Conservation (phyloP, 2,888 invertebrate genomes). For the Apamea epomidion region DNA sequence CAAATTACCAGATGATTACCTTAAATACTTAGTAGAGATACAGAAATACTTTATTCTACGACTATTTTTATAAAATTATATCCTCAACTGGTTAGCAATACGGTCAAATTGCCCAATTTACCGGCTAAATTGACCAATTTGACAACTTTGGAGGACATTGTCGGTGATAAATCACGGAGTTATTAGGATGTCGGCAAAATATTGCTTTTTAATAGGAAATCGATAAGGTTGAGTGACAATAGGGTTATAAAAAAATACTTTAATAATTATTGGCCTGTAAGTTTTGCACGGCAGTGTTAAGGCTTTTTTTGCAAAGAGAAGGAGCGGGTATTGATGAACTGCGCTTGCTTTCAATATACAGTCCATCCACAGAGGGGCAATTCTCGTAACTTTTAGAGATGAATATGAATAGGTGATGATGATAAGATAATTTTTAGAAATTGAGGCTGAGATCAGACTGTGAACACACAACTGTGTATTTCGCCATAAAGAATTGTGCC, state of each 20-base stretch:
- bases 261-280: not conserved
- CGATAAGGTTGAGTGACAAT: constrained; percentile 55
- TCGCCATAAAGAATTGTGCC: too few species aligned
- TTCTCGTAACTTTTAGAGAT: too few species aligned
- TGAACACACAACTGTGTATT: too few species aligned
- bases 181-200: constrained; percentile 74
- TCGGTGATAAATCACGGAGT: constrained; percentile 79
- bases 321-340: not conserved
- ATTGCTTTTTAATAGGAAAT: constrained; percentile 64
- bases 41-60: constrained; percentile 68
- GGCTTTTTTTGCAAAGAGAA: not conserved
- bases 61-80: constrained; percentile 80
- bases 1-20: constrained; percentile 59
- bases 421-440: too few species aligned
- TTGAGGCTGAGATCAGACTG: too few species aligned
- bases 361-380: too few species aligned
- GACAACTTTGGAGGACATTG: constrained; percentile 77
- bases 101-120: constrained; percentile 75
- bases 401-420: too few species aligned
- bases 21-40: constrained; percentile 55
- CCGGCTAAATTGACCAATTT: constrained; percentile 81
- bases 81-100: constrained; percentile 72
- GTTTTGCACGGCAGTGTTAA: not conserved
- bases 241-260: constrained; percentile 43
- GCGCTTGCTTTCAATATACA: too few species aligned